Percentiles rank a stretch among this genome's conserved stretches.
phyloP scores from a whole-genome alignment of 2,113 vertebrate genomes.

The Python bivittatus region DNA sequence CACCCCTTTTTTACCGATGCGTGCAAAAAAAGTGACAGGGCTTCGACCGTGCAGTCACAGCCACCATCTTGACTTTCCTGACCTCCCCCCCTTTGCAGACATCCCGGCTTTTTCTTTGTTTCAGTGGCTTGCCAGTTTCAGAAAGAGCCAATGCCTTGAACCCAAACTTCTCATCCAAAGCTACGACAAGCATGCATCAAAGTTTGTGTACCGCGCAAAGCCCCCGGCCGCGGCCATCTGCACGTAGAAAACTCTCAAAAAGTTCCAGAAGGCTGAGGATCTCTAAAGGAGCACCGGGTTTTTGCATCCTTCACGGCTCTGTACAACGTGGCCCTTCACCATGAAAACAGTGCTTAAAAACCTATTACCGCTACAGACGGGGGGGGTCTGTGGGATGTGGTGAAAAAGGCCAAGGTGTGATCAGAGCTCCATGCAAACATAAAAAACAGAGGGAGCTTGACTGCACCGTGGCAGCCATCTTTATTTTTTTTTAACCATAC shows the following conservation, averaged over 20 bases:
- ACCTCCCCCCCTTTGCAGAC: not conserved
- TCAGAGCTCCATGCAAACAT: too few species aligned
- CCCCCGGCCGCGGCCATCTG: not conserved
- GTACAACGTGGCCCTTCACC: not conserved
- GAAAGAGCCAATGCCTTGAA: not conserved
- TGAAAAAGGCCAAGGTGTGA: not conserved
- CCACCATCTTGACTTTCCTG: not conserved
- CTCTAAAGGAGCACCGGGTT: not conserved
- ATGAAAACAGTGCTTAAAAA: not conserved
- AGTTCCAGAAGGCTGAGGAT: not conserved
- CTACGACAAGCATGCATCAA: not conserved
- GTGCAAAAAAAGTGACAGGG: not conserved
- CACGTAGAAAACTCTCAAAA: not conserved
- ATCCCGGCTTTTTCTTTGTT: not conserved
- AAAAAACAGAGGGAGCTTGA: too few species aligned
- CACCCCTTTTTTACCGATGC: not conserved
- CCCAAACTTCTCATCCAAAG: not conserved
- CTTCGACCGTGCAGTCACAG: not conserved
- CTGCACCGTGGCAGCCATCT: too few species aligned
- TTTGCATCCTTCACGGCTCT: not conserved
- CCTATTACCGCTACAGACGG: not conserved
- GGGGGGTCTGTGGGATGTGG: too few species aligned
- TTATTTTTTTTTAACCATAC: too few species aligned
- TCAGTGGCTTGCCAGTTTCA: not conserved
- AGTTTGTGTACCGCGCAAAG: not conserved